A percentile compares a stretch with the other conserved stretches of the same genome.
Conservation (phyloP, 2,888 invertebrate genomes). For the Camptogramma bilineatum region DNA sequence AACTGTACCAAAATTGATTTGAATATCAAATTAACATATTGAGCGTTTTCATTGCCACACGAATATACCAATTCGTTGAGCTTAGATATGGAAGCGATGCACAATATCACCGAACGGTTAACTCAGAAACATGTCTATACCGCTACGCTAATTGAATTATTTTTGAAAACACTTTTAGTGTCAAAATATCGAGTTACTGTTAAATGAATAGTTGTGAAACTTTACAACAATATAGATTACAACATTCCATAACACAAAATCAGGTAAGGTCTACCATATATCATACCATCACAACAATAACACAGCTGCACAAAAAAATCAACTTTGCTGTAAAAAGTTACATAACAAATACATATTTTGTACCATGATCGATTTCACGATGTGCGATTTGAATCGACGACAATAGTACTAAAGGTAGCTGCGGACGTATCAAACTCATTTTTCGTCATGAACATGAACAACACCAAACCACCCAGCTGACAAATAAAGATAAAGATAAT, state of each 20-base stretch:
- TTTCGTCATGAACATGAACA: not conserved
- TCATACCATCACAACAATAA: constrained; percentile 52
- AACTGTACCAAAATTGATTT: constrained; percentile 41
- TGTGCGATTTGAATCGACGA: constrained; percentile 55
- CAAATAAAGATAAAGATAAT: too few relatives aligned
- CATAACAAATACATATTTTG: constrained; percentile 62
- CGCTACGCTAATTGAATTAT: constrained; percentile 69
- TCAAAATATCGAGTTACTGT: constrained; percentile 40
- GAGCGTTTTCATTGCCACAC: constrained; percentile 54
- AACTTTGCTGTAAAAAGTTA: constrained; percentile 62
- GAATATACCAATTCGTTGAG: constrained; percentile 50
- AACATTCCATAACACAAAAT: constrained; percentile 35
- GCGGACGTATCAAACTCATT: constrained; percentile 16
- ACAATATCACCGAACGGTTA: constrained; percentile 52
- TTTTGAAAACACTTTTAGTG: constrained; percentile 45
- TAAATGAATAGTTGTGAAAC: not conserved
- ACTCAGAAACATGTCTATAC: constrained; percentile 58
- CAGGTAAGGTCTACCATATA: constrained; percentile 35
- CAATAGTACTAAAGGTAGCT: constrained; percentile 47
- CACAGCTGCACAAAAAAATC: constrained; percentile 60
- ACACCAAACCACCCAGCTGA: too few relatives aligned
- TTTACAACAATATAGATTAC: constrained; percentile 25
- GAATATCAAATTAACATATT: constrained; percentile 39
- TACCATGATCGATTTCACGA: constrained; percentile 66
- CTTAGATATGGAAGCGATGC: constrained; percentile 45